These are phyloP conservation scores for Diaphora mendica DNA, from an alignment of 2,888 invertebrate species.

Conservation along the genomic window DNA sequence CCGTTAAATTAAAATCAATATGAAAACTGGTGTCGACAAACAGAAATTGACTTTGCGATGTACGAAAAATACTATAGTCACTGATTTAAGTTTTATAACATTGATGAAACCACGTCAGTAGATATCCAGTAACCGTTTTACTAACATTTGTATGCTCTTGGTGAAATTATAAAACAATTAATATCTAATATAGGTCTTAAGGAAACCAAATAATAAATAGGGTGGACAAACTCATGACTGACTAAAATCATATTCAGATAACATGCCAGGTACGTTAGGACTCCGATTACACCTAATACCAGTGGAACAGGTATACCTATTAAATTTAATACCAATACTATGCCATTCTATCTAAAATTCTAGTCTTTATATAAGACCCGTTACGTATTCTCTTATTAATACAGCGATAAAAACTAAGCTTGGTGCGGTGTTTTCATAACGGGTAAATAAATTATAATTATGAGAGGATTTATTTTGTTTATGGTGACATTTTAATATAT, in stretches of 20 bases:
- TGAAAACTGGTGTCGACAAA: not conserved
- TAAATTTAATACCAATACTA: not conserved
- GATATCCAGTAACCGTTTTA: not conserved
- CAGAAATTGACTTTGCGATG: not conserved
- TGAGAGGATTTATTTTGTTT: not conserved
- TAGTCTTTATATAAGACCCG: conserved; percentile 8
- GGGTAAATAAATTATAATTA: not conserved
- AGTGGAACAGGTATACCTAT: not conserved
- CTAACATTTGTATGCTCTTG: not conserved
- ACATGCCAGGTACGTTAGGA: too few species aligned
- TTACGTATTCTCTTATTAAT: conserved; percentile 9
- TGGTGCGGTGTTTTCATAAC: conserved; percentile 6
- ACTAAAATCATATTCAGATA: too few species aligned
- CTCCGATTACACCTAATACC: too few species aligned
- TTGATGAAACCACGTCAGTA: not conserved
- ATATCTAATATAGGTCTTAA: too few species aligned
- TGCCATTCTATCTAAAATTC: not conserved
- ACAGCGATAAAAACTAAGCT: conserved; percentile 5
- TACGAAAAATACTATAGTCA: not conserved
- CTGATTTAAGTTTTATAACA: too few species aligned
- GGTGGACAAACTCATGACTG: too few species aligned
- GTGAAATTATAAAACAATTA: too few species aligned
- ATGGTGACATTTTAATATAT: not conserved
- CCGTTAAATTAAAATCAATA: too few species aligned
- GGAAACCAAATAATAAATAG: too few species aligned